Evolutionary conservation across 2,888 invertebrate genomes (phyloP), one percentile per base, ranked within the genome.

Genomic region (Phrixothrix hirtus): DNA sequence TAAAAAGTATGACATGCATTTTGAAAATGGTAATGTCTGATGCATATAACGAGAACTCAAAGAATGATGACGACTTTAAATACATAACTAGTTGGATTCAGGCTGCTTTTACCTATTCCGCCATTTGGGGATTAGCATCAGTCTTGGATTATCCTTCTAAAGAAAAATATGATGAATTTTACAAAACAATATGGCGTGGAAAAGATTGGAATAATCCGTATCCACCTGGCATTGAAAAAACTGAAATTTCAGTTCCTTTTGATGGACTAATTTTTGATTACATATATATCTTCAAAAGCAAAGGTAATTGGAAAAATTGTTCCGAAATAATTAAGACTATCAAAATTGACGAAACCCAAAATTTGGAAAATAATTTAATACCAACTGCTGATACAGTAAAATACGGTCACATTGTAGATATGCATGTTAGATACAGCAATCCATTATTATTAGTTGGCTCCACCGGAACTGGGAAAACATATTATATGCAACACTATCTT

Each of bases 231-330:
- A 63, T 93, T 30, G 84, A 83, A 1, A 86, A 88, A 67, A 70
- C 89, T 38, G 88, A 93, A 59, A 81, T 91, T 1, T 80, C 85
- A 0, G 77, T 90, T 56, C 95, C 96, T 0, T 60, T 76, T 0
- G 93, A 93, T 52, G 90, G 91, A 0, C 73, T 84, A 38, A 75
- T 95, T 4, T 86, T 88, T 61, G 95, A 96, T 71, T 90, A 89
- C 73, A 83, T 82, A 64, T 96, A 89, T 68, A 80, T 87, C 21
- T 75, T 65, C 51, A 90, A 89, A 72, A 84, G 86, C 30, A 88
- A 91, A 72, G 95, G 95, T 0, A 80, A 81, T 38, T 96, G 95
- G 95, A 89, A 89, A 67, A 85, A 85, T 42, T 95, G 92, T 88
- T 83, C 84, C 1, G 95, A 95, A 47, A 69, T 87, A 38, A 84